Percentiles rank a stretch among this genome's conserved stretches.
Conservation (phyloP, 2,797 vertebrate genomes). For the Mormyrus hasselquistii region DNA sequence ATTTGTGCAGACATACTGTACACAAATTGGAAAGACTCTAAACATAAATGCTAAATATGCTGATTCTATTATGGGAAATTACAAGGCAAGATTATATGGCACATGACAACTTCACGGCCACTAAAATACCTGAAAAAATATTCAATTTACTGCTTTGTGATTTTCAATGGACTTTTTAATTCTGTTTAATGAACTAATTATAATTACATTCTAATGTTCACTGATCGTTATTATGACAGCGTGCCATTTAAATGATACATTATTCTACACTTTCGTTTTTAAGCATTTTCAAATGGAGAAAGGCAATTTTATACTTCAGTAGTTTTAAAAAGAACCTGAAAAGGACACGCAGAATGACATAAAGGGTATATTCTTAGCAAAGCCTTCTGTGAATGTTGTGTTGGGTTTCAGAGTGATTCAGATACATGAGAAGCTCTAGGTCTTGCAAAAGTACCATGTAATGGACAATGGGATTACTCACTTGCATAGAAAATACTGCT, state of each 20-base stretch:
- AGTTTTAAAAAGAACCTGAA: not conserved
- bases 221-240: not conserved
- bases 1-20: not conserved
- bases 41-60: not conserved
- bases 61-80: not conserved
- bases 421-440: not conserved
- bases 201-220: constrained; percentile 8
- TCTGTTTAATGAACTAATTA: constrained; percentile 6
- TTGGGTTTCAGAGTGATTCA: not conserved
- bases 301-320: constrained; percentile 4
- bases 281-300: constrained; percentile 6
- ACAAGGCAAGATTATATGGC: not conserved
- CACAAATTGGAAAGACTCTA: not conserved
- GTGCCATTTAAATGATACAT: not conserved
- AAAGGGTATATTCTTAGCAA: not conserved
- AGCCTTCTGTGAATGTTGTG: not conserved
- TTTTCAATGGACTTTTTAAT: not conserved
- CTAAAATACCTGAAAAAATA: not conserved
- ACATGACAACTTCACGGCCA: not conserved
- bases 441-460: not conserved
- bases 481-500: not conserved
- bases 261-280: constrained; percentile 2
- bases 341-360: not conserved
- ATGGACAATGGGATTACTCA: not conserved
- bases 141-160: constrained; percentile 10